Evolutionary conservation across 1,140 invertebrate genomes (phyloP), one percentile per base, ranked within the genome.

Genomic region (Neodiprion pinetum): DNA sequence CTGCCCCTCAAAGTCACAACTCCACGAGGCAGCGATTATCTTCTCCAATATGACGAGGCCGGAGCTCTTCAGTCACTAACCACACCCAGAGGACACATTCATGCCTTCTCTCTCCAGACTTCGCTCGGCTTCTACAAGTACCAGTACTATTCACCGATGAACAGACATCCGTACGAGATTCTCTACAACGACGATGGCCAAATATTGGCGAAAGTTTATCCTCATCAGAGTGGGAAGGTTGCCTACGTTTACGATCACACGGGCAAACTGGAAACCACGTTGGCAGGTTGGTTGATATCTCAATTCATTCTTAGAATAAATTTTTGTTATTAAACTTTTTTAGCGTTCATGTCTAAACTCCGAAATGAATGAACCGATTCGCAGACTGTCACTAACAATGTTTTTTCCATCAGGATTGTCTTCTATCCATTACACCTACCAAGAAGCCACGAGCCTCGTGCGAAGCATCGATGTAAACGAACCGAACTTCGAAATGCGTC

Each of bases 101-200:
- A 99, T 81, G 93, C 95, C 0, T 98, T 99, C 85, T 94, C 94
- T 0, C 90, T 97, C 8, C 96, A 98, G 86, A 97, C 96, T 0
- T 96, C 96, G 0, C 88, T 98, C 2, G 97, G 97, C 21, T 96
- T 96, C 85, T 97, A 97, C 85, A 97, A 97, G 82, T 96, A 97
- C 81, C 94, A 96, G 81, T 97, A 97, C 86, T 96, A 94, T 81
- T 95, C 96, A 5, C 96, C 96, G 2, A 95, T 96, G 90, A 96
- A 95, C 80, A 90, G 95, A 68, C 95, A 96, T 90, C 95, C 95
- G 0, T 97, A 96, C 82, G 95, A 97, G 84, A 94, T 97, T 67
- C 89, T 97, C 1, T 97, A 97, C 87, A 96, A 97, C 79, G 96
- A 97, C 77, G 93, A 96, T 74, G 95, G 96, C 0, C 94, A 96